phyloP scores from a whole-genome alignment of 2,888 invertebrate species.

The Netelia inedita region DNA sequence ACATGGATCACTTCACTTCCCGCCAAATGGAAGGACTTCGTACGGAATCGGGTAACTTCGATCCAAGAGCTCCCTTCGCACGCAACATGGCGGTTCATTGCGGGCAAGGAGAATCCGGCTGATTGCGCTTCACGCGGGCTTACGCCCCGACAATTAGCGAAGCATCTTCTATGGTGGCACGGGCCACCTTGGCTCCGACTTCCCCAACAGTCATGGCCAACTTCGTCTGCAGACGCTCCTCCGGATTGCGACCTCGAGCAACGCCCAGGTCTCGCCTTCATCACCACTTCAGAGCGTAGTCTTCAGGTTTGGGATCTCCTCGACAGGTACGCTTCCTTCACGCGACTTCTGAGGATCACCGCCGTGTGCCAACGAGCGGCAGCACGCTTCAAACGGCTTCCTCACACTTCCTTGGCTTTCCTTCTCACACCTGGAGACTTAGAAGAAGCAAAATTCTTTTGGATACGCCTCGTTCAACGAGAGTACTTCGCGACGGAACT shows the following conservation, averaged over 20 bases:
- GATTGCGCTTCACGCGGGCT: conserved; percentile 57
- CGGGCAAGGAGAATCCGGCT: conserved; percentile 57
- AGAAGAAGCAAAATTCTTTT: conserved; percentile 37
- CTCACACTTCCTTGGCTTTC: neutral
- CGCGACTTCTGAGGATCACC: conserved; percentile 14
- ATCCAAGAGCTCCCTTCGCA: conserved; percentile 3
- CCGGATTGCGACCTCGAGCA: conserved; percentile 10
- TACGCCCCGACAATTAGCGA: conserved; percentile 3
- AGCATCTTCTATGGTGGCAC: conserved; percentile 35
- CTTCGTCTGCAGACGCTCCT: neutral
- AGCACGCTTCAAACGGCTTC: neutral
- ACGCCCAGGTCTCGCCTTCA: conserved; percentile 10
- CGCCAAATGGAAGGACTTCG: conserved; percentile 43
- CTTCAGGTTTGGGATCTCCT: conserved; percentile 4
- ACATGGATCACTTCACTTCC: conserved; percentile 35
- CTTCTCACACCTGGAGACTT: conserved; percentile 39
- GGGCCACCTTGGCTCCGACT: conserved; percentile 46
- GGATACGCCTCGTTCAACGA: conserved; percentile 35
- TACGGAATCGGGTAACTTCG: conserved; percentile 32
- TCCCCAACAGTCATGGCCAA: conserved; percentile 4
- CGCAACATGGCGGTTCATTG: conserved; percentile 16
- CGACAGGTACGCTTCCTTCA: conserved; percentile 26
- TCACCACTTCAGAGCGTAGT: neutral
- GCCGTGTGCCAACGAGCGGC: conserved; percentile 10
- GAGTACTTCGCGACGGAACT: conserved; percentile 31